Evolutionary conservation across 2,888 invertebrate species (phyloP).

Genomic region (Chironomus riparius): DNA sequence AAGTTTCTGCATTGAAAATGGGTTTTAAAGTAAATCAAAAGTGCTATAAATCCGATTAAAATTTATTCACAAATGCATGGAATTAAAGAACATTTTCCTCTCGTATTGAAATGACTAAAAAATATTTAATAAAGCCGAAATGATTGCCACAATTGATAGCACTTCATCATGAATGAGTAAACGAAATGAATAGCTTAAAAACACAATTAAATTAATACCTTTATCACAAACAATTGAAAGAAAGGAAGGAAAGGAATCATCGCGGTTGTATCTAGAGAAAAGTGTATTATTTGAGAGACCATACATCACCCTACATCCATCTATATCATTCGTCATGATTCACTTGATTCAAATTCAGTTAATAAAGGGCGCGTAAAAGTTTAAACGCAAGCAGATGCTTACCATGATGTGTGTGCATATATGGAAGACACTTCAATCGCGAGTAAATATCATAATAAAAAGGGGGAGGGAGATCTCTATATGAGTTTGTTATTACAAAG

Average conservation of each 20-base stretch:
- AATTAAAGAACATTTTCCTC: background rate
- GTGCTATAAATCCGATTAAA: background rate
- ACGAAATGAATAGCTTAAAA: background rate
- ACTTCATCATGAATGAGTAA: conserved; percentile 1
- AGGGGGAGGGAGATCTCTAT: background rate
- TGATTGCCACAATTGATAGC: conserved; percentile 25
- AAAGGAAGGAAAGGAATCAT: background rate
- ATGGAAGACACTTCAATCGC: too few relatives aligned
- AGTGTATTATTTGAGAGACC: background rate
- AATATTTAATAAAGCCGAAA: conserved; percentile 2
- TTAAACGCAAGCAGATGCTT: conserved; percentile 17
- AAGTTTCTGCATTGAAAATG: too few relatives aligned
- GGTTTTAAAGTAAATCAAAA: background rate
- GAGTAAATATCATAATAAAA: background rate
- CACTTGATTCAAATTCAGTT: conserved; percentile 12
- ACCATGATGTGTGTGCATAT: background rate
- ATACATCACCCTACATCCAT: conserved; percentile 6
- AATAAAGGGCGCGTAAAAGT: conserved; percentile 20
- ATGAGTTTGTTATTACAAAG: background rate
- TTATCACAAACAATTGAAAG: background rate
- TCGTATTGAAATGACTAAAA: background rate
- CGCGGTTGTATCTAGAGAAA: background rate
- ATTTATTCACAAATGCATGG: background rate
- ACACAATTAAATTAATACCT: conserved; percentile 24
- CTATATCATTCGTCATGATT: background rate